Evolutionary conservation across 2,888 invertebrate genomes (phyloP).

Genomic region (Frankliniella intonsa): DNA sequence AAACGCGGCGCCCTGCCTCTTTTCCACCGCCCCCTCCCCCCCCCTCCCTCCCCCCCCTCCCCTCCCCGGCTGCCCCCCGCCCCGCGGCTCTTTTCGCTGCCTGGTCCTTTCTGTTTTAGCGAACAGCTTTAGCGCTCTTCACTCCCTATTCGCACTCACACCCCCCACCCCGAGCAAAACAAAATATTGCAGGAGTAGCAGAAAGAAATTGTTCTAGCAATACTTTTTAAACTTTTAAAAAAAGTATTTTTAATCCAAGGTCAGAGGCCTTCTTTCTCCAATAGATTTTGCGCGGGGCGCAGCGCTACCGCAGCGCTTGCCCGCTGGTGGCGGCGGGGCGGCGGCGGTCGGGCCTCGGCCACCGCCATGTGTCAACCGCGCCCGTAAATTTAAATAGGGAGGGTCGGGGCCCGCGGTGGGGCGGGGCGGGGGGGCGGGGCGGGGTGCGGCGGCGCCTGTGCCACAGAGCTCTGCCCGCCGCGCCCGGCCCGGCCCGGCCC

Average conservation of each 20-base stretch:
- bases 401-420: conserved; percentile 8
- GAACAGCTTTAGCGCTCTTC: not conserved
- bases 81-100: not conserved
- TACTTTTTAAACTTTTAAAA: too few relatives aligned
- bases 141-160: conserved; percentile 27
- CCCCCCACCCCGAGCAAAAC: not conserved
- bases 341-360: too few relatives aligned
- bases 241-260: not conserved
- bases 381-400: conserved; percentile 3
- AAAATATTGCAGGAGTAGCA: too few relatives aligned
- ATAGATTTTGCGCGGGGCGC: not conserved
- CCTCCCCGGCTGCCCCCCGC: conserved; percentile 38
- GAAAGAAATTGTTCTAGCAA: too few relatives aligned
- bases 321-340: too few relatives aligned
- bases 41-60: conserved; percentile 27
- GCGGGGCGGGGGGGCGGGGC: conserved; percentile 30
- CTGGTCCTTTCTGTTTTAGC: not conserved
- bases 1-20: conserved; percentile 35
- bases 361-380: not conserved
- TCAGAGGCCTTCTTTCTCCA: not conserved
- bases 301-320: conserved; percentile 14
- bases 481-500: too few relatives aligned
- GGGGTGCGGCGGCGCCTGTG: not conserved
- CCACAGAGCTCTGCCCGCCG: too few relatives aligned
- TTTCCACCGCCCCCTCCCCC: conserved; percentile 22